These are phyloP conservation scores for Lasioglossum pauxillum DNA, from an alignment of 2,888 invertebrate species.

Conservation along the genomic window DNA sequence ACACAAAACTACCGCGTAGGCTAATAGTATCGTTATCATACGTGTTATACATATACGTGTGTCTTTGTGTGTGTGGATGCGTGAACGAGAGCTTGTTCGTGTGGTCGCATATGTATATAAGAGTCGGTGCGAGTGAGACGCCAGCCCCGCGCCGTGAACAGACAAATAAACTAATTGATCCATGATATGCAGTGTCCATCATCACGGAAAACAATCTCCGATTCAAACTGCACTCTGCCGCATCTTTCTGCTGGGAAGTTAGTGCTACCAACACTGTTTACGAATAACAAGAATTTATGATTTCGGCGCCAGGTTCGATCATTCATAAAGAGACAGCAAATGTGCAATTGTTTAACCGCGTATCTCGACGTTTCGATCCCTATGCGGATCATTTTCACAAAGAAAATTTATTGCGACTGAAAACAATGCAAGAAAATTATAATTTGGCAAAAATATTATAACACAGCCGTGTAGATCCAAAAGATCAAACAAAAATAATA, in stretches of 20 bases:
- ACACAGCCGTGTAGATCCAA: no score
- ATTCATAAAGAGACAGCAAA: no score
- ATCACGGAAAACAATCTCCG: not conserved
- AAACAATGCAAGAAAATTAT: no score
- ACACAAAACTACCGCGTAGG: constrained; percentile 77
- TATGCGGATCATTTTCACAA: no score
- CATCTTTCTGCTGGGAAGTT: not conserved
- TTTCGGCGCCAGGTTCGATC: no score
- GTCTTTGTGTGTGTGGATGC: constrained; percentile 21
- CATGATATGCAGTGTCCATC: not conserved
- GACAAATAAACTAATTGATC: not conserved
- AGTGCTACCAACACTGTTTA: not conserved
- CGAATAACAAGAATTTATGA: no score
- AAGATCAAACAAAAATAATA: no score
- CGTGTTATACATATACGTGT: constrained; percentile 38
- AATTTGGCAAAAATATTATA: no score
- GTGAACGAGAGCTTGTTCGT: constrained; percentile 30
- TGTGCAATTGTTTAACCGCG: no score
- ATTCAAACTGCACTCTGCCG: not conserved
- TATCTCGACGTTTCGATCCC: no score
- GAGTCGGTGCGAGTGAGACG: not conserved
- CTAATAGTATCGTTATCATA: constrained; percentile 61
- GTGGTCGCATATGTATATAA: not conserved
- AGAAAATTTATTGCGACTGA: no score
- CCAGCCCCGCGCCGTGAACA: constrained; percentile 6